Percentiles rank a stretch among this genome's conserved stretches.
Evolutionary conservation across 2,797 vertebrate species (phyloP).

Genomic region (Oreochromis grahami): DNA sequence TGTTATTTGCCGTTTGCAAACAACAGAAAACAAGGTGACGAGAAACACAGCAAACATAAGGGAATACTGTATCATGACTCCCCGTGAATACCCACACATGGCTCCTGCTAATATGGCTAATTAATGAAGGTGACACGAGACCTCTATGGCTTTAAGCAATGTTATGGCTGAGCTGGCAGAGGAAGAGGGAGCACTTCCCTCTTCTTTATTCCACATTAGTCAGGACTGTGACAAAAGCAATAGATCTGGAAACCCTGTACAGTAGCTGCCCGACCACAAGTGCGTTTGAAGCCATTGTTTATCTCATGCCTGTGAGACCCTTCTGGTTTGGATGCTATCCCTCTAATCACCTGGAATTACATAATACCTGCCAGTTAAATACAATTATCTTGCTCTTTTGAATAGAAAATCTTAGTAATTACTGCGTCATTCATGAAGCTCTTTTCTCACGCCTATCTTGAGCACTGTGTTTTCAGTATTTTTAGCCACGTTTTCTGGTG

Average conservation of each 20-base stretch:
- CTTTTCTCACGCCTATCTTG: background rate
- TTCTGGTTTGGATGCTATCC: constrained; percentile 22
- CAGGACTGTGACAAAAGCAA: constrained; percentile 25
- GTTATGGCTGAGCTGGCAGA: constrained; percentile 34
- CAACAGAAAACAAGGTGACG: background rate
- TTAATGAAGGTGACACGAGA: constrained; percentile 50
- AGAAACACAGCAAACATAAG: background rate
- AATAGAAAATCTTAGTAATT: constrained; percentile 3
- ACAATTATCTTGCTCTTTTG: constrained; percentile 31
- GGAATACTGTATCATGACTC: background rate
- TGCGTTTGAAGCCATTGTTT: constrained; percentile 9
- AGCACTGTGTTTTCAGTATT: background rate
- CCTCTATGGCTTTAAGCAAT: constrained; percentile 37
- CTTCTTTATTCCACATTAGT: constrained; percentile 52
- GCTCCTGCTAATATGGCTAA: constrained; percentile 45
- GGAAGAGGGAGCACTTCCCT: constrained; percentile 3
- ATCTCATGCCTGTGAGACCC: background rate
- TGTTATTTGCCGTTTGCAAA: background rate
- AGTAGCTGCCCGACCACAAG: constrained; percentile 5
- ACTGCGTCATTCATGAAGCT: background rate
- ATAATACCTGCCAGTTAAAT: constrained; percentile 32
- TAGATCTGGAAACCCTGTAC: constrained; percentile 22
- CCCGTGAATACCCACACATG: background rate
- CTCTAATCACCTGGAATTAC: constrained; percentile 25
- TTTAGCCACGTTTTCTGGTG: background rate